Evolutionary conservation across 2,888 invertebrate genomes (phyloP).

Genomic region (Caenorhabditis japonica): DNA sequence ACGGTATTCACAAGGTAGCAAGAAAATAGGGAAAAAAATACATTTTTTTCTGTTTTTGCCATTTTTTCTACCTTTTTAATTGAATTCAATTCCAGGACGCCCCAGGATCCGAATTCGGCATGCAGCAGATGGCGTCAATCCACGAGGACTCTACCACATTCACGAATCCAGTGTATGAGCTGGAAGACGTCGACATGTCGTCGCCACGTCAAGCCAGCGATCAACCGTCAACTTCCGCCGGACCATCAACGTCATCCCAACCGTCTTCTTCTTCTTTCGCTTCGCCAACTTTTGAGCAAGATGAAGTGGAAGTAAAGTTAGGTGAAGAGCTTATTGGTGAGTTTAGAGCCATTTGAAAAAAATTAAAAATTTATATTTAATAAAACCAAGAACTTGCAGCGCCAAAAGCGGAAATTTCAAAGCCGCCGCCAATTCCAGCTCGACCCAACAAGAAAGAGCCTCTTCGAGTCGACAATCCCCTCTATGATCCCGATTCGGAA

Average conservation of each 20-base stretch:
- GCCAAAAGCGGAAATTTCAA: constrained; percentile 38
- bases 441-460: constrained; percentile 52
- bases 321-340: constrained; percentile 42
- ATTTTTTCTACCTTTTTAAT: neutral
- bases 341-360: neutral
- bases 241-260: constrained; percentile 32
- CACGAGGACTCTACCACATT: constrained; percentile 84
- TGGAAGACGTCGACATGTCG: constrained; percentile 73
- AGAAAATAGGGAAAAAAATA: too few species aligned
- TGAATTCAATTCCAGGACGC: constrained; percentile 57
- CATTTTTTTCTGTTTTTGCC: neutral
- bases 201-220: constrained; percentile 31
- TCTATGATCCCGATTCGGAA: constrained; percentile 53
- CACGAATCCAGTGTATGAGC: constrained; percentile 97
- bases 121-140: constrained; percentile 70
- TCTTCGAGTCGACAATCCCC: constrained; percentile 57
- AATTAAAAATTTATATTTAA: neutral
- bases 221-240: constrained; percentile 44
- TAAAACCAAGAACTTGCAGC: constrained; percentile 12
- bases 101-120: constrained; percentile 71
- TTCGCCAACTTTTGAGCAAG: constrained; percentile 38
- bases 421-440: constrained; percentile 58
- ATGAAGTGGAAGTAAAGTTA: constrained; percentile 32
- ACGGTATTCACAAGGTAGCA: too few species aligned
- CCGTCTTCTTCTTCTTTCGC: constrained; percentile 20